Percentiles rank a stretch among this genome's conserved stretches.
Evolutionary conservation across 2,888 invertebrate species (phyloP).

Genomic region (Chrysolina oricalcia): DNA sequence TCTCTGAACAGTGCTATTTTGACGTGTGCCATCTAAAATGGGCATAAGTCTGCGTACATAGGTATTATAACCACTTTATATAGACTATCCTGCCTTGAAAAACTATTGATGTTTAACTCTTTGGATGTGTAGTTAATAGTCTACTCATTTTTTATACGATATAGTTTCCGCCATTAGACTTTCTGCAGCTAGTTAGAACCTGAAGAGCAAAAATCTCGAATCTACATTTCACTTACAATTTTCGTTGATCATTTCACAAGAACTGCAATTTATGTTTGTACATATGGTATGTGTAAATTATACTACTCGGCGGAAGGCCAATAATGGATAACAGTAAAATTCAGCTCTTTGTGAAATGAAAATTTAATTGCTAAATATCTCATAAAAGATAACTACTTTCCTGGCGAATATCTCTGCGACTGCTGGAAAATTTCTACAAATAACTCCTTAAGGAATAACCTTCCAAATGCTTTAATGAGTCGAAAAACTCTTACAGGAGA

Average conservation of each 20-base stretch:
- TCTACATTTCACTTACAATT: neutral
- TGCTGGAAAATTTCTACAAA: too few relatives aligned
- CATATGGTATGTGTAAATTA: too few relatives aligned
- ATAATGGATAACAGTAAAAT: too few relatives aligned
- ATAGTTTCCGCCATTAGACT: conserved; percentile 66
- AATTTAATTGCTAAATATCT: too few relatives aligned
- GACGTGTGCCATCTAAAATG: conserved; percentile 63
- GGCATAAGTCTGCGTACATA: conserved; percentile 64
- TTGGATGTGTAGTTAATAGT: conserved; percentile 70
- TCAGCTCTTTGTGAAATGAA: too few relatives aligned
- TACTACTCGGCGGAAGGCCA: too few relatives aligned
- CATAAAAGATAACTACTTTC: too few relatives aligned
- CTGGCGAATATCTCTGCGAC: too few relatives aligned
- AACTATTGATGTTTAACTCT: conserved; percentile 68
- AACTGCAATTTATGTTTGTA: neutral
- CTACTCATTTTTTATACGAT: conserved; percentile 71
- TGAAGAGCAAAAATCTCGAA: conserved; percentile 15
- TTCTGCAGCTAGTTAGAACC: conserved; percentile 65
- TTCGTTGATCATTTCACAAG: neutral
- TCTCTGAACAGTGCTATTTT: conserved; percentile 60
- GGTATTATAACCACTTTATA: conserved; percentile 61
- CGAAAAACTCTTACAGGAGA: too few relatives aligned
- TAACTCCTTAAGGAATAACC: too few relatives aligned
- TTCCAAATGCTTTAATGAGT: too few relatives aligned
- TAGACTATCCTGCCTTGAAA: conserved; percentile 69